Evolutionary conservation across 2,888 invertebrate genomes (phyloP).

Genomic region (Hartigia nigra): DNA sequence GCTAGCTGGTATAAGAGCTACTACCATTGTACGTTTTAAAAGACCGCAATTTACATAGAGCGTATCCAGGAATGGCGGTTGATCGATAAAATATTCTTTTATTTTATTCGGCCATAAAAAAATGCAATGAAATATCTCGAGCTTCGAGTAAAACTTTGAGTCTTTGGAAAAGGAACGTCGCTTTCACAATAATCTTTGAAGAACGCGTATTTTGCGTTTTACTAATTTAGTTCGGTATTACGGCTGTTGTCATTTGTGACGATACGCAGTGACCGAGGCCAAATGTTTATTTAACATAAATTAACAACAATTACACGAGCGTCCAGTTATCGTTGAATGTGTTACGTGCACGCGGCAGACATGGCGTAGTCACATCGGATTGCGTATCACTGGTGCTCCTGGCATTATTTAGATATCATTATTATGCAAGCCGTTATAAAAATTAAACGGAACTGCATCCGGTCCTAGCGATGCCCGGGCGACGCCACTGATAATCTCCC

Average conservation of each 20-base stretch:
- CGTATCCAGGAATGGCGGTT: background rate
- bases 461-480: slow-evolving; percentile 14
- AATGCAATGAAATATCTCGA: too few relatives aligned
- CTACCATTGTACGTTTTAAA: too few relatives aligned
- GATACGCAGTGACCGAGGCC: slow-evolving; percentile 32
- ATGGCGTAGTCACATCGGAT: background rate
- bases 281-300: slow-evolving; percentile 47
- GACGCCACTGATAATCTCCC: too few relatives aligned
- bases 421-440: slow-evolving; percentile 38
- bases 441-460: slow-evolving; percentile 36
- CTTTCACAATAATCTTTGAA: too few relatives aligned
- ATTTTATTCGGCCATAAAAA: background rate
- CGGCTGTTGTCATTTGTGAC: too few relatives aligned
- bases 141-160: too few relatives aligned
- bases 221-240: too few relatives aligned
- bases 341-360: background rate
- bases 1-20: too few relatives aligned
- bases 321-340: slow-evolving; percentile 29
- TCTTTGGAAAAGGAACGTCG: too few relatives aligned
- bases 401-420: slow-evolving; percentile 38
- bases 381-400: background rate
- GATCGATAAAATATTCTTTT: background rate
- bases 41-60: too few relatives aligned
- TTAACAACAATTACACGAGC: slow-evolving; percentile 35
- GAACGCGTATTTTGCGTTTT: too few relatives aligned